These are phyloP conservation scores for Anas platyrhynchos DNA, from an alignment of 2,113 vertebrate species.

Conservation along the genomic window DNA sequence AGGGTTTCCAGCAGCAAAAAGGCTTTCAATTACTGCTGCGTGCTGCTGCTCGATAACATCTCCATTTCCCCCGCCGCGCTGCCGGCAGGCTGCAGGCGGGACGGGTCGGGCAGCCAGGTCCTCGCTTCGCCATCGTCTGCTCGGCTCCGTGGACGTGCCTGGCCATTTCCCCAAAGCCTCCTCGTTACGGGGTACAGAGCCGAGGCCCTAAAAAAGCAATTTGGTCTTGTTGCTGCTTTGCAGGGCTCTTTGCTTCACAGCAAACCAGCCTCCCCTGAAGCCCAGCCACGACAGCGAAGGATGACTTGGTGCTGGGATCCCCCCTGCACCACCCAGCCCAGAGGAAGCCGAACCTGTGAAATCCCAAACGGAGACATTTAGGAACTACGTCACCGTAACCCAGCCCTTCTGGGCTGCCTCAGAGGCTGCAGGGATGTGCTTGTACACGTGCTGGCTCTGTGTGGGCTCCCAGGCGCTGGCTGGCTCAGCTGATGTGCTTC, in stretches of 20 bases:
- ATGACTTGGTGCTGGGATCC: not conserved
- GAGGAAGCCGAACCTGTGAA: not conserved
- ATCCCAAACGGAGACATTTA: not conserved
- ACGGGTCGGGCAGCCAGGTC: not conserved
- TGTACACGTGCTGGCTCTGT: not conserved
- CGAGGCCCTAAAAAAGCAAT: not conserved
- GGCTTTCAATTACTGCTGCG: not conserved
- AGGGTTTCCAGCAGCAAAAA: conserved; percentile 6
- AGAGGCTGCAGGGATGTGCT: not conserved
- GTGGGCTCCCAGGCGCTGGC: not conserved
- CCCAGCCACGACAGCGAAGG: not conserved
- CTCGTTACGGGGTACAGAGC: accelerated
- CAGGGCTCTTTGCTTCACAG: not conserved
- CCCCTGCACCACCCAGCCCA: not conserved
- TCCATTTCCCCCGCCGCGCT: accelerated
- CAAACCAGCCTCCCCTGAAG: not conserved
- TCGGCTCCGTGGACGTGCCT: not conserved
- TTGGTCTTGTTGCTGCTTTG: not conserved
- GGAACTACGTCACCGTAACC: not conserved
- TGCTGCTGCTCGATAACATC: not conserved
- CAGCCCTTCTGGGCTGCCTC: not conserved
- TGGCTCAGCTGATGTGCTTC: not conserved
- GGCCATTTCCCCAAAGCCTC: not conserved
- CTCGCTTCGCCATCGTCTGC: accelerated
- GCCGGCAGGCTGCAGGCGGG: not conserved